Base-by-base conservation (phyloP, 2,113 vertebrate genomes). In the Zingel zingel region DNA sequence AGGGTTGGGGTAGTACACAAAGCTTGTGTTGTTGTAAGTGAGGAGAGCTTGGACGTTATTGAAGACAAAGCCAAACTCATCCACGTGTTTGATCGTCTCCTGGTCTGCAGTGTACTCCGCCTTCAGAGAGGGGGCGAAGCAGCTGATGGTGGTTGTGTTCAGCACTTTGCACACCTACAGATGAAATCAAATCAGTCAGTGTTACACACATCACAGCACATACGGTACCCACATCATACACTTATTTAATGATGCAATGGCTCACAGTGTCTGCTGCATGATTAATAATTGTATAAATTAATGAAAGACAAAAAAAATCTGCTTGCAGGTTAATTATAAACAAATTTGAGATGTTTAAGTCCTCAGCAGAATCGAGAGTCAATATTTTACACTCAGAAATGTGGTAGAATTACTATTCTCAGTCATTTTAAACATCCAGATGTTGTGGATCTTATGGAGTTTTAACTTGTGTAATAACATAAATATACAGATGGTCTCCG, bases 61-160 rank as follows among this genome's bases (percentile, higher is more conserved):
- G 83, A 99, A 99, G 92, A 99, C 95, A 5, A 99, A 99, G 10
- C 98, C 98, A 21, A 99, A 97, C 94, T 99, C 98, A 0, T 99
- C 98, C 0, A 98, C 98, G 1, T 97, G 95, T 81, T 97, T 98
- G 27, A 98, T 93, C 0, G 96, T 88, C 18, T 99, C 98, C 84
- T 96, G 94, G 43, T 97, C 96, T 0, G 95, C 93, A 0, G 93
- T 94, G 91, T 96, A 95, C 77, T 99, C 97, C 0, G 94, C 57
- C 33, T 93, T 96, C 75, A 99, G 95, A 0, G 98, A 96, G 0
- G 98, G 98, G 0, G 98, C 97, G 19, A 97, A 96, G 88, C 98
- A 99, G 77, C 95, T 96, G 88, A 99, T 96, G 1, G 95, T 97
- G 5, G 97, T 99, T 25, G 97, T 93, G 19, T 99, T 99, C 81